phyloP scores from a whole-genome alignment of 2,888 invertebrate species.

The Asteroscopus sphinx region DNA sequence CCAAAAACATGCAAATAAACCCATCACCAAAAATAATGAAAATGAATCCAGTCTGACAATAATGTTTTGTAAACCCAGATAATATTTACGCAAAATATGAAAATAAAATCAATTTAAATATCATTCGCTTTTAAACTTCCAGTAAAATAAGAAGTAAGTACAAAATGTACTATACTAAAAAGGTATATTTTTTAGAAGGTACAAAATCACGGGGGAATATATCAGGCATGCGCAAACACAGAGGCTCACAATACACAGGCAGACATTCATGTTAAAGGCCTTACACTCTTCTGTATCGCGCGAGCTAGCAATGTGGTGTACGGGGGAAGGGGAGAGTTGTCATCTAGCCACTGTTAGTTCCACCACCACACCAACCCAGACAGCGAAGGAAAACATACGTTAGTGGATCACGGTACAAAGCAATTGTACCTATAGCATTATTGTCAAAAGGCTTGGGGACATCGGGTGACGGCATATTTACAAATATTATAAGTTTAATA shows the following conservation, averaged over 20 bases:
- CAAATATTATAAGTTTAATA: slow-evolving; percentile 11
- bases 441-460: slow-evolving; percentile 23
- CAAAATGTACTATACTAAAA: not conserved
- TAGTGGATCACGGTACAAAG: slow-evolving; percentile 67
- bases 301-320: slow-evolving; percentile 92
- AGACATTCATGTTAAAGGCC: slow-evolving; percentile 77
- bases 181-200: not conserved
- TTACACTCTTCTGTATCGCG: slow-evolving; percentile 93
- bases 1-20: slow-evolving; percentile 45
- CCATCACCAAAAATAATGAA: slow-evolving; percentile 42
- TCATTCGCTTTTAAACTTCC: not conserved
- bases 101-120: not conserved
- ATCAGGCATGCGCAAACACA: slow-evolving; percentile 55
- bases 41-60: slow-evolving; percentile 2
- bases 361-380: slow-evolving; percentile 71
- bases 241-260: slow-evolving; percentile 62
- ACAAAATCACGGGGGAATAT: slow-evolving; percentile 2
- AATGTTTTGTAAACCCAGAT: not conserved
- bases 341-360: slow-evolving; percentile 93
- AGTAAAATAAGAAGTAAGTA: slow-evolving; percentile 1
- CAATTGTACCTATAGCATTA: slow-evolving; percentile 13
- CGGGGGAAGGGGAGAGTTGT: slow-evolving; percentile 92
- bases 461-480: slow-evolving; percentile 39
- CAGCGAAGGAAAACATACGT: slow-evolving; percentile 77
- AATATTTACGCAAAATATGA: not conserved